These are phyloP conservation scores for Stenopsyche tienmushanensis DNA, from an alignment of 1,140 invertebrate genomes.

Conservation along the genomic window DNA sequence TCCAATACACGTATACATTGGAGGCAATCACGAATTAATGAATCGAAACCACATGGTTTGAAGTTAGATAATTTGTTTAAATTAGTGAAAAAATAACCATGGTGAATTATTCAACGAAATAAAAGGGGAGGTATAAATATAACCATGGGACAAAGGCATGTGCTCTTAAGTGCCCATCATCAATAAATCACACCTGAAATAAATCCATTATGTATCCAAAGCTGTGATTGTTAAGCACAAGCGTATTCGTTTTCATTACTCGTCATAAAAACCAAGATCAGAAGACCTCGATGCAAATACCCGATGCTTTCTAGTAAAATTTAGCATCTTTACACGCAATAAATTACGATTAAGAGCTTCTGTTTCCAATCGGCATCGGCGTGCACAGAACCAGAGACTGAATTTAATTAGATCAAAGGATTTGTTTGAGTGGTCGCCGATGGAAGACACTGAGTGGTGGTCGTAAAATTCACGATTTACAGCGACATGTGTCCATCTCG, in stretches of 20 bases:
- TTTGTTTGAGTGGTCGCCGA: neutral
- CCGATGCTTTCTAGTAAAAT: neutral
- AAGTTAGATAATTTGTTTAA: too few relatives aligned
- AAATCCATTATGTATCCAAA: neutral
- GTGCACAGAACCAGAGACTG: too few relatives aligned
- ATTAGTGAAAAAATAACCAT: too few relatives aligned
- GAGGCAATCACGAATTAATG: too few relatives aligned
- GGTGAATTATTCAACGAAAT: neutral
- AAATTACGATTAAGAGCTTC: neutral
- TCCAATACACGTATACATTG: too few relatives aligned
- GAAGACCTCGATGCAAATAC: too few relatives aligned
- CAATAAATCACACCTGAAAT: neutral
- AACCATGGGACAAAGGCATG: neutral
- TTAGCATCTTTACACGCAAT: neutral
- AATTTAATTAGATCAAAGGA: neutral
- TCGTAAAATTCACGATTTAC: neutral
- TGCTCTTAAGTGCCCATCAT: neutral
- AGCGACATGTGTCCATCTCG: neutral
- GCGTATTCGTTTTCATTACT: too few relatives aligned
- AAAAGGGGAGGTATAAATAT: slow-evolving; percentile 1
- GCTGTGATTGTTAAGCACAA: too few relatives aligned
- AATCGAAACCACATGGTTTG: too few relatives aligned
- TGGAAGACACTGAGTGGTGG: neutral
- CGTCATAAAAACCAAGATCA: too few relatives aligned
- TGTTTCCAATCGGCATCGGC: neutral